These are phyloP conservation scores for Cheirogaleus medius DNA, from an alignment of 2,113 vertebrate species.

Conservation along the genomic window DNA sequence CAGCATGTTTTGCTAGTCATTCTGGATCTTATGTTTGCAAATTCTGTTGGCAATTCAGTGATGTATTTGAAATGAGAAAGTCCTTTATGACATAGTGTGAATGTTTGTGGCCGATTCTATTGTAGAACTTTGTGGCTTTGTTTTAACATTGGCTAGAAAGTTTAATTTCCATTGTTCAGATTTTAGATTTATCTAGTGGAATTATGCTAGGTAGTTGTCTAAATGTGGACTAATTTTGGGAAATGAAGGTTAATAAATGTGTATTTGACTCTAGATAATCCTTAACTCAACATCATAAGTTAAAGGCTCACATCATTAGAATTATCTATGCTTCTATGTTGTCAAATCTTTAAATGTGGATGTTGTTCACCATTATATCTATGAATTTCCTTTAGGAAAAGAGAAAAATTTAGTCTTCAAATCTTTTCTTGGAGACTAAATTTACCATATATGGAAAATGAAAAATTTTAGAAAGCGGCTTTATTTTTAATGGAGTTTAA, in stretches of 20 bases:
- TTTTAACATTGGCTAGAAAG: slow-evolving; percentile 66
- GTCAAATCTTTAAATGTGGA: slow-evolving; percentile 60
- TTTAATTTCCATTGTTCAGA: slow-evolving; percentile 58
- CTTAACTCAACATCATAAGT: slow-evolving; percentile 49
- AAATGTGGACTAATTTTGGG: slow-evolving; percentile 58
- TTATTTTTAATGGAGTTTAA: slow-evolving; percentile 69
- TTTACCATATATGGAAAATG: slow-evolving; percentile 57
- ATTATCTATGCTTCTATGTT: slow-evolving; percentile 66
- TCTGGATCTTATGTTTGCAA: slow-evolving; percentile 83
- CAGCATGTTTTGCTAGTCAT: slow-evolving; percentile 79
- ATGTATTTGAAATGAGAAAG: slow-evolving; percentile 72
- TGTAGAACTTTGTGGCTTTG: slow-evolving; percentile 73
- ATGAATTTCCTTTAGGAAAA: slow-evolving; percentile 68
- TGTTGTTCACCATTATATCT: slow-evolving; percentile 61
- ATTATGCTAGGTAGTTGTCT: slow-evolving; percentile 61
- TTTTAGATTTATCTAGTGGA: slow-evolving; percentile 69
- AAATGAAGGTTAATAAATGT: slow-evolving; percentile 59
- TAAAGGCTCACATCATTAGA: slow-evolving; percentile 60
- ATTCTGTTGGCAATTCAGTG: slow-evolving; percentile 82
- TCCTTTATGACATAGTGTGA: slow-evolving; percentile 76
- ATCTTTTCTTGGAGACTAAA: slow-evolving; percentile 62
- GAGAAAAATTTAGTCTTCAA: slow-evolving; percentile 54
- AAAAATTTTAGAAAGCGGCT: slow-evolving; percentile 60
- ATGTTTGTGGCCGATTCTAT: slow-evolving; percentile 79
- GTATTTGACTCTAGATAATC: slow-evolving; percentile 67